These are phyloP conservation scores for Atethmia centrago DNA, from an alignment of 2,888 invertebrate species.

Conservation along the genomic window DNA sequence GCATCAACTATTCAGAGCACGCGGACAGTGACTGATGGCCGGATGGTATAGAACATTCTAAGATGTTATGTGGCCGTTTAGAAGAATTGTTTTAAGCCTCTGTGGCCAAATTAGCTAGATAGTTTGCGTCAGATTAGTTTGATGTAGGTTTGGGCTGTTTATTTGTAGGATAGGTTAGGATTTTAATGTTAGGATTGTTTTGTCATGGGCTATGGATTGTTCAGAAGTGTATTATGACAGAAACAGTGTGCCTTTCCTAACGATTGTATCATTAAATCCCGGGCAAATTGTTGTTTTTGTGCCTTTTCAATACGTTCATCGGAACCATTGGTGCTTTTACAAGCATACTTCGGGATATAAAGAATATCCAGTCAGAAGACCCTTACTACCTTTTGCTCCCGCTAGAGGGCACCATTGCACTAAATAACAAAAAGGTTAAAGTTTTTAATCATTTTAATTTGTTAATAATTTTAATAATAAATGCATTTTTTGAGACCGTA, in stretches of 20 bases:
- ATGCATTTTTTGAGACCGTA: no score
- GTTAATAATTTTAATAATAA: no score
- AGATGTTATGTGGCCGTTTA: slow-evolving; percentile 51
- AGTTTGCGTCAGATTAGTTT: slow-evolving; percentile 51
- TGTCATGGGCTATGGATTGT: no score
- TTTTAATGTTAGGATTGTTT: background rate
- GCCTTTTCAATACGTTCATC: background rate
- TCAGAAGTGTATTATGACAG: background rate
- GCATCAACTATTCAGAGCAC: slow-evolving; percentile 77
- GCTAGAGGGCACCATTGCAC: no score
- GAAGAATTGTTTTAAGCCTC: slow-evolving; percentile 48
- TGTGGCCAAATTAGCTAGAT: slow-evolving; percentile 40
- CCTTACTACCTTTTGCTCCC: no score
- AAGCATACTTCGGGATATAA: background rate
- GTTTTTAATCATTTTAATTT: no score
- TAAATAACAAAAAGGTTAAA: no score
- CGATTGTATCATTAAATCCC: background rate
- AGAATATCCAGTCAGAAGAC: background rate
- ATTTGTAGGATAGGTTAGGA: slow-evolving; percentile 18
- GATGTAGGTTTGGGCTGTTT: slow-evolving; percentile 29
- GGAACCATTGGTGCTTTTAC: background rate
- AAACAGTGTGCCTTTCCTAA: background rate
- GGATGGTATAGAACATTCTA: slow-evolving; percentile 50
- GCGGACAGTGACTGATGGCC: slow-evolving; percentile 78
- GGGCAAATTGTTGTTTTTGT: no score